Base-by-base conservation (phyloP, 2,113 vertebrate genomes). In the Atractosteus spatula region DNA sequence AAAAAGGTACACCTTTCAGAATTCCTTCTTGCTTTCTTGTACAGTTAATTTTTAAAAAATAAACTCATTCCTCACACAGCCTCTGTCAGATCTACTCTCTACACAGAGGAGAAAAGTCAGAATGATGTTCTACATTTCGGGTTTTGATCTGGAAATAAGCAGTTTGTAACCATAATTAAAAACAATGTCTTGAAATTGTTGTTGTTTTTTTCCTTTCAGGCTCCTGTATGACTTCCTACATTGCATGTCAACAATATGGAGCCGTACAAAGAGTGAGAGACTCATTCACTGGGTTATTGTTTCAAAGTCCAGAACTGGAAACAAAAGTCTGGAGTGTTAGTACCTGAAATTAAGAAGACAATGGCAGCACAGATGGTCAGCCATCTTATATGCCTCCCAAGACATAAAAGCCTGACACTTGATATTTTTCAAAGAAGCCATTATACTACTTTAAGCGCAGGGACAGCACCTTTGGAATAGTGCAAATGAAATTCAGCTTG, bases 321-420 rank as follows among this genome's bases (percentile, higher is more conserved):
- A 8, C 29, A 69, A 13, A 74, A 56, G 56, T 62, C 44, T 47
- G 12, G 63, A 55, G 45, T 16, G 43, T 62, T 57, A 43, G 17
- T 68, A 51, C 55, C 55, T 62, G 66, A 62, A 59, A 55, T 41
- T 61, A 68, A 51, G 72, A 41, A 73, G 64, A 73, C 64, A 51
- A 68, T 55, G 68, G 66, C 55, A 7, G 59, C 55, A 69, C 72
- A 74, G 56, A 69, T 64, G 67, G 73, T 56, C 73, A 44, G 41
- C 61, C 61, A 64, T 55, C 41, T 61, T 55, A 45, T 56, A 11
- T 41, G 41, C 56, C 64, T 71, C 29, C 45, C 74, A 68, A 66
- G 70, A 75, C 77, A 72, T 66, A 77, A 83, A 78, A 77, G 82
- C 78, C 77, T 81, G 87, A 86, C 81, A 91, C 87, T 83, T 85